A percentile compares a stretch with the other conserved stretches of the same genome.
Conservation (phyloP, 2,888 invertebrate species). For the Cantharis rustica region DNA sequence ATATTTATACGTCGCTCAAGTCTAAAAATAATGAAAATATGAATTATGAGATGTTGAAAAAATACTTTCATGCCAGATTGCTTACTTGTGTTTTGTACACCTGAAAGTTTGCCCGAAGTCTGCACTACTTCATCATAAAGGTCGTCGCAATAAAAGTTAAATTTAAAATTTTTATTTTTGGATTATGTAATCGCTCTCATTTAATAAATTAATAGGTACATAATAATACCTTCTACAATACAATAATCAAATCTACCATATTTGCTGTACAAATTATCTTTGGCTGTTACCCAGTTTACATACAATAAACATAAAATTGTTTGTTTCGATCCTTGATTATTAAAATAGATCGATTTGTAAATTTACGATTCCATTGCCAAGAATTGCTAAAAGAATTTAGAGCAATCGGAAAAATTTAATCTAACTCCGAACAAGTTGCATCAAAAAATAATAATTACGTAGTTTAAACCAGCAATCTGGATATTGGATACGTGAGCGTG, state of each 20-base stretch:
- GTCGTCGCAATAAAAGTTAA: not conserved
- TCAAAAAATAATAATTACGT: not conserved
- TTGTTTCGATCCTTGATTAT: conserved; percentile 7
- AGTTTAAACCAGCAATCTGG: not conserved
- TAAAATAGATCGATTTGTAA: conserved; percentile 4
- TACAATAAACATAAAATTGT: conserved; percentile 15
- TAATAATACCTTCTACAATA: not conserved
- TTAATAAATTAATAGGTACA: not conserved
- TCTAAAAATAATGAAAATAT: conserved; percentile 14
- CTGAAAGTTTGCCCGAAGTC: not conserved
- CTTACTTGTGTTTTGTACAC: conserved; percentile 1
- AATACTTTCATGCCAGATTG: not conserved
- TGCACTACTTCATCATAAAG: not conserved
- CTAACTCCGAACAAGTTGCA: not conserved
- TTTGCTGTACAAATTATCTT: conserved; percentile 6
- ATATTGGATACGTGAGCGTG: not conserved
- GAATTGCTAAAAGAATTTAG: not conserved
- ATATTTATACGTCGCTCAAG: conserved; percentile 6
- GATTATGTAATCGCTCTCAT: not conserved
- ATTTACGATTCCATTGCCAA: not conserved
- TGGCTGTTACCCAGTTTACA: conserved; percentile 7
- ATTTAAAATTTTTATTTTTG: not conserved
- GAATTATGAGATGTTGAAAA: not conserved
- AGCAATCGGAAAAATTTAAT: not conserved
- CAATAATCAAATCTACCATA: not conserved